Base-by-base conservation (phyloP, 2,113 vertebrate species). In the Nymphicus hollandicus region DNA sequence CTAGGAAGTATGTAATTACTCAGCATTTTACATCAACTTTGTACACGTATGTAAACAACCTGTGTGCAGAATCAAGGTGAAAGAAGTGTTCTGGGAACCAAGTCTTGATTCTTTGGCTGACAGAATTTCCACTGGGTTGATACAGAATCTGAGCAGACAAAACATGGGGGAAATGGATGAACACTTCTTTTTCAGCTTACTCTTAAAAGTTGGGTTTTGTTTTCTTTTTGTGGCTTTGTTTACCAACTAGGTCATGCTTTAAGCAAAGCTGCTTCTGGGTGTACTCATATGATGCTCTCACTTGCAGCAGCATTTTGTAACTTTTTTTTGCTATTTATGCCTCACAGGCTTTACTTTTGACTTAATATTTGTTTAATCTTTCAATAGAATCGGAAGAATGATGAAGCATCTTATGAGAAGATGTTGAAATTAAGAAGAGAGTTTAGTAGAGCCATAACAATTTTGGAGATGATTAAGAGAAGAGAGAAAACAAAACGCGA, bases 381-480 rank as follows among this genome's bases (percentile, higher is more conserved):
- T 81, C 60, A 46, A 94, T 80, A 99, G 99, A 99, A 99, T 96
- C 99, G 99, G 56, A 99, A 99, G 97, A 99, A 99, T 14, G 99
- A 99, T 91, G 99, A 99, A 96, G 99, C 98, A 3, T 99, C 99
- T 43, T 99, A 99, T 10, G 99, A 99, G 97, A 99, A 99, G 95
- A 99, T 99, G 99, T 97, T 99, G 96, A 99, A 99, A 74, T 96
- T 99, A 88, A 98, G 99, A 95, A 98, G 99, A 83, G 99, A 99
- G 92, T 99, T 99, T 92, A 99, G 99, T 95, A 98, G 98, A 96
- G 98, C 99, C 85, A 99, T 99, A 97, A 99, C 98, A 44, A 99
- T 99, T 97, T 93, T 99, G 97, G 99, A 99, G 98, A 99, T 99
- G 99, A 98, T 99, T 96, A 99, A 99, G 96, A 98, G 98, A 84